phyloP scores from a whole-genome alignment of 2,888 invertebrate species.

The Patella depressa region DNA sequence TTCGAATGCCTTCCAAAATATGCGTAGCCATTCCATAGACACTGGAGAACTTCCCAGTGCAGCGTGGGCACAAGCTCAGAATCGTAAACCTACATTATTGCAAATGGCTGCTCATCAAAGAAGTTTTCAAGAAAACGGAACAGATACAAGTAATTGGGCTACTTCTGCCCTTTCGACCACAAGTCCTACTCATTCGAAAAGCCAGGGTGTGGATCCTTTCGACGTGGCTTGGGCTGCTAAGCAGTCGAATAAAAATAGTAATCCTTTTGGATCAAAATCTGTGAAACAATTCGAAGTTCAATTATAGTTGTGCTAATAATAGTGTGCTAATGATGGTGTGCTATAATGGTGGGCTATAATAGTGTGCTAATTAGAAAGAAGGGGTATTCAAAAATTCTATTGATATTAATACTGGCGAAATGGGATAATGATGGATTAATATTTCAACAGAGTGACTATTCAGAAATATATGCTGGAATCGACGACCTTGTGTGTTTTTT shows the following conservation, averaged over 20 bases:
- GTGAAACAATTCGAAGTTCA: conserved; percentile 50
- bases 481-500: too few species aligned
- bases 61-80: conserved; percentile 36
- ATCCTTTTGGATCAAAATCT: conserved; percentile 35
- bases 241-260: conserved; percentile 72
- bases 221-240: conserved; percentile 87
- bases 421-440: too few species aligned
- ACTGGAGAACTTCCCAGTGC: conserved; percentile 51
- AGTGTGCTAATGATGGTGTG: conserved; percentile 9
- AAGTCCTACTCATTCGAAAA: conserved; percentile 39
- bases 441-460: too few species aligned
- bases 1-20: conserved; percentile 46
- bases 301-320: conserved; percentile 26
- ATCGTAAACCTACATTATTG: conserved; percentile 55
- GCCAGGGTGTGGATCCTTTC: conserved; percentile 78
- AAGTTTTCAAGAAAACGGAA: conserved; percentile 56
- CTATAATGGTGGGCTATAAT: conserved; percentile 11
- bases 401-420: too few species aligned
- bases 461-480: too few species aligned
- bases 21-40: conserved; percentile 68
- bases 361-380: conserved; percentile 8
- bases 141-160: conserved; percentile 23
- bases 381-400: background rate
- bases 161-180: conserved; percentile 13
- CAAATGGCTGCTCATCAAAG: conserved; percentile 69